Percentiles rank a stretch among this genome's conserved stretches.
Conservation (phyloP, 2,797 vertebrate species). For the Rousettus madagascariensis region DNA sequence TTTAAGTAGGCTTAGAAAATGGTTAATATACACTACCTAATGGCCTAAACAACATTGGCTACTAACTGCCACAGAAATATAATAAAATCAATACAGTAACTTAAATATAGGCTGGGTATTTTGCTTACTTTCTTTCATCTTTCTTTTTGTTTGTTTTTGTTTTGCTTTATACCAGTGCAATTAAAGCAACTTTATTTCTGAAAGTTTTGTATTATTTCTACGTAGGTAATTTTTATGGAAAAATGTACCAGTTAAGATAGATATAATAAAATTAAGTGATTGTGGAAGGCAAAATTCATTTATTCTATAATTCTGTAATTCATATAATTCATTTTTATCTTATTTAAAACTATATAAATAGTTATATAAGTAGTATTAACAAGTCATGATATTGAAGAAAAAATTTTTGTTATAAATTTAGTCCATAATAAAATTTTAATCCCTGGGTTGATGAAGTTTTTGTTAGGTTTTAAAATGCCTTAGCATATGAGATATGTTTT, state of each 20-base stretch:
- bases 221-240: neutral
- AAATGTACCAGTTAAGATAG: neutral
- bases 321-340: neutral
- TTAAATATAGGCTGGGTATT: conserved; percentile 48
- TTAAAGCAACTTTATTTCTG: conserved; percentile 60
- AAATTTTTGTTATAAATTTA: neutral
- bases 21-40: conserved; percentile 45
- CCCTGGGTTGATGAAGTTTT: neutral
- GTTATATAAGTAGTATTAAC: neutral
- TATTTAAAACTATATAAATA: neutral
- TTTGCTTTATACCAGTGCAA: neutral
- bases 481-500: neutral
- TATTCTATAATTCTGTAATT: neutral
- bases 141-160: neutral
- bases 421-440: neutral
- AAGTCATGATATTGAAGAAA: neutral
- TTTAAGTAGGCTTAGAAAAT: conserved; percentile 66
- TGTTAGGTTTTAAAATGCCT: neutral
- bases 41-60: conserved; percentile 35
- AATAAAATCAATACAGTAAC: conserved; percentile 64
- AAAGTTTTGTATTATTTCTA: conserved; percentile 36
- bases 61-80: conserved; percentile 61
- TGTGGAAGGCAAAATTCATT: neutral
- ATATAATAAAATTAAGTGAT: conserved; percentile 23
- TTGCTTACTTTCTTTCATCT: conserved; percentile 12